Percentiles rank a stretch among this genome's conserved stretches.
Conservation (phyloP, 2,888 invertebrate species). For the Drepana falcataria region DNA sequence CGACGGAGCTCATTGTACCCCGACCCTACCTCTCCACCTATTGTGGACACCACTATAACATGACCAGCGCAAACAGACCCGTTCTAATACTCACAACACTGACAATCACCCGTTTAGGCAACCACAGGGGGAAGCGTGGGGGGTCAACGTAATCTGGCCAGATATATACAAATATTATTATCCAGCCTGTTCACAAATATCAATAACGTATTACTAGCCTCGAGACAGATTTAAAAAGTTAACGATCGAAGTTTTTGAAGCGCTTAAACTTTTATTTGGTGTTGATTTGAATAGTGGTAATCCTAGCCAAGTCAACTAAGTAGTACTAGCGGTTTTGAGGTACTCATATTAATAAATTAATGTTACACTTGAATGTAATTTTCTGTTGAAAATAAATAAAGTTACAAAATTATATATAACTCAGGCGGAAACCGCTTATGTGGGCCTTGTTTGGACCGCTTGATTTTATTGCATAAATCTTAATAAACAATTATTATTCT, state of each 20-base stretch:
- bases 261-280: constrained; percentile 45
- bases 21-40: constrained; percentile 69
- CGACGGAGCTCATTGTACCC: constrained; percentile 71
- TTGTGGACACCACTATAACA: constrained; percentile 64
- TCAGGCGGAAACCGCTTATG: no score
- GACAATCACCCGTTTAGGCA: constrained; percentile 12
- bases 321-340: not conserved
- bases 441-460: no score
- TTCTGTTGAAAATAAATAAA: no score
- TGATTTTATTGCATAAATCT: no score
- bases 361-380: no score
- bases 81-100: constrained; percentile 25
- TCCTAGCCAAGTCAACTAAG: not conserved
- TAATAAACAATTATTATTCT: no score
- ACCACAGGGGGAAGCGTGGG: constrained; percentile 22
- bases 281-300: constrained; percentile 30
- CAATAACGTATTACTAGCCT: constrained; percentile 75
- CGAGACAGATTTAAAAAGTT: constrained; percentile 72
- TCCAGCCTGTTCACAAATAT: constrained; percentile 75
- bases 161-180: constrained; percentile 75
- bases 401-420: no score
- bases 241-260: constrained; percentile 52
- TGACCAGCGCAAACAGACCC: constrained; percentile 27
- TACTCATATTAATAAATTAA: no score
- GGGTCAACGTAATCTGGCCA: constrained; percentile 46